Conservation (phyloP, 1,140 invertebrate genomes). For the Trissolcus basalis region DNA sequence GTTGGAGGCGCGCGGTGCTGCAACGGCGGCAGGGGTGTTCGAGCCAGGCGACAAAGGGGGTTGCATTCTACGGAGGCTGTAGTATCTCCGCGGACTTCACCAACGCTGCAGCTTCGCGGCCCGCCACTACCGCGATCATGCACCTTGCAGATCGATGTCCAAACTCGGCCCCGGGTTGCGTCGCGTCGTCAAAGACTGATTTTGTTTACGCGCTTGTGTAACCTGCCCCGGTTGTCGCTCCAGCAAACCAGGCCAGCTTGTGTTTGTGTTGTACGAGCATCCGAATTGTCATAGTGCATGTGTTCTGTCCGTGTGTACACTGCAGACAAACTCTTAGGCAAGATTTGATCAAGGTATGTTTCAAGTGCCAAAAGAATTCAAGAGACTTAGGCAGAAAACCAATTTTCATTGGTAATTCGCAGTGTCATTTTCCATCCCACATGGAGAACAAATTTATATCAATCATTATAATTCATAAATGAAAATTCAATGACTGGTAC, state of each 20-base stretch:
- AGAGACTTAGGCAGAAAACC: too few relatives aligned
- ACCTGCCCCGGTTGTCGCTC: background rate
- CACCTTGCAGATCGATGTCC: conserved; percentile 40
- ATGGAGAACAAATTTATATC: too few relatives aligned
- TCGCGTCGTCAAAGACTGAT: conserved; percentile 18
- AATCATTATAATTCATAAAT: too few relatives aligned
- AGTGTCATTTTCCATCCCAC: too few relatives aligned
- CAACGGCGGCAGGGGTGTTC: conserved; percentile 45
- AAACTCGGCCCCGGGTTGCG: background rate
- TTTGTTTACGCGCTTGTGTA: conserved; percentile 12
- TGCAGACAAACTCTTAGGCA: conserved; percentile 4
- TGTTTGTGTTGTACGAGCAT: conserved; percentile 7
- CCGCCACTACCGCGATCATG: conserved; percentile 24
- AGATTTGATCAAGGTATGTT: conserved; percentile 27
- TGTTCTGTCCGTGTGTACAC: conserved; percentile 18
- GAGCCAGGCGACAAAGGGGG: conserved; percentile 52
- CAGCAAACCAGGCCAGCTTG: conserved; percentile 9
- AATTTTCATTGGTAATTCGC: too few relatives aligned
- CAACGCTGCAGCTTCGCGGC: conserved; percentile 49
- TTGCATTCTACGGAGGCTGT: conserved; percentile 59
- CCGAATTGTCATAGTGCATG: conserved; percentile 12
- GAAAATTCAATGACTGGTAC: too few relatives aligned
- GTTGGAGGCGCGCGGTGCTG: conserved; percentile 45
- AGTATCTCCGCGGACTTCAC: conserved; percentile 57
- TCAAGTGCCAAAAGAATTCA: too few relatives aligned